Evolutionary conservation across 2,797 vertebrate genomes (phyloP), one percentile per base, ranked within the genome.

Genomic region (Menidia menidia): DNA sequence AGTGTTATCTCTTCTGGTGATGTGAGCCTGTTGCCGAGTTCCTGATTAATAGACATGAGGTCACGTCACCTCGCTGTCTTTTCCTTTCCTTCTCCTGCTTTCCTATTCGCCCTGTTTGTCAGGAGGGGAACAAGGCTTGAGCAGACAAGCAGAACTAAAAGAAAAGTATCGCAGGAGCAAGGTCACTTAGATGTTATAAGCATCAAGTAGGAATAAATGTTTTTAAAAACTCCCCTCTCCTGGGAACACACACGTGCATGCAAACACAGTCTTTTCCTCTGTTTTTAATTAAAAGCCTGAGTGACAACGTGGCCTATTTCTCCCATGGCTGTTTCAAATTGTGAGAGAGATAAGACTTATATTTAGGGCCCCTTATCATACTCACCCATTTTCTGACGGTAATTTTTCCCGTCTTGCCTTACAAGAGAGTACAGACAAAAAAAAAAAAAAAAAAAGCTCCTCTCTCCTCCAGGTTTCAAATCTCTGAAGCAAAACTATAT

Each of bases 221-320:
- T 84, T 90, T 81, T 68, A 65, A 82, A 82, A 83, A 75, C 60
- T 51, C 50, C 48, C 67, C 52, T 77, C 75, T 84, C 80, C 73
- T 66, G 83, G 75, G 76, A 84, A 60, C 15, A 52, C 56, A 45
- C 48, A 32, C 30, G 11, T 31, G 1, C 67, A 62, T 45, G 42
- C 61, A 64, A 60, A 62, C 62, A 43, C 57, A 68, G 35, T 14
- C 30, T 52, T 75, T 74, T 41, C 71, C 41, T 54, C 64, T 77
- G 69, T 82, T 90, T 89, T 93, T 93, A 93, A 93, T 94, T 93
- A 93, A 89, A 91, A 84, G 77, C 84, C 71, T 91, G 86, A 90
- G 80, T 89, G 92, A 93, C 89, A 92, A 83, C 75, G 45, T 87
- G 80, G 81, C 82, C 88, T 84, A 87, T 92, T 93, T 92, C 73